These are phyloP conservation scores for Lithophane leautieri DNA, from an alignment of 2,888 invertebrate species.

Conservation along the genomic window DNA sequence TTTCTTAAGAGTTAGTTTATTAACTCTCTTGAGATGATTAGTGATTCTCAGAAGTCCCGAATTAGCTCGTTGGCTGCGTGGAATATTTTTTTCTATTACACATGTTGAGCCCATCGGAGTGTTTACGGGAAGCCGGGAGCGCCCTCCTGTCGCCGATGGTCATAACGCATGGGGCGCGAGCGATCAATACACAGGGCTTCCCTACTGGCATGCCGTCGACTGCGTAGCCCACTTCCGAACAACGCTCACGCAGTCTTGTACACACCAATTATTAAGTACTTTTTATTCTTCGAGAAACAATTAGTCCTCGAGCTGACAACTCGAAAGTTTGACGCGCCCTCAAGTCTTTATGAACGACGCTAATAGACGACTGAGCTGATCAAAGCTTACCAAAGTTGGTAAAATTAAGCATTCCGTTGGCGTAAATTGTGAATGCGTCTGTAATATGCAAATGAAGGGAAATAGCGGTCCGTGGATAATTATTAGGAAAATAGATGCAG, in stretches of 20 bases:
- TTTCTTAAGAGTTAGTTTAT: slow-evolving; percentile 12
- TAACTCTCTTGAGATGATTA: slow-evolving; percentile 27
- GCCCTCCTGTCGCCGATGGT: slow-evolving; percentile 88
- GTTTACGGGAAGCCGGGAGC: slow-evolving; percentile 83
- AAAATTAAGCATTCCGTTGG: slow-evolving; percentile 54
- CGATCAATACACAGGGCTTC: slow-evolving; percentile 89
- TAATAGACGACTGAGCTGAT: slow-evolving; percentile 59
- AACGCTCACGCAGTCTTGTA: slow-evolving; percentile 76
- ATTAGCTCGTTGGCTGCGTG: slow-evolving; percentile 52
- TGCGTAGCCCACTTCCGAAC: slow-evolving; percentile 76
- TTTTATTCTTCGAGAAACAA: slow-evolving; percentile 70
- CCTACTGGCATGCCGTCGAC: slow-evolving; percentile 75
- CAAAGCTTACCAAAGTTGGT: slow-evolving; percentile 56
- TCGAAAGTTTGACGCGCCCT: slow-evolving; percentile 55
- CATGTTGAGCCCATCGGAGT: slow-evolving; percentile 77
- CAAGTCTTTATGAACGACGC: slow-evolving; percentile 47
- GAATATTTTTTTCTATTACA: slow-evolving; percentile 72
- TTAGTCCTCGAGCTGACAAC: slow-evolving; percentile 59
- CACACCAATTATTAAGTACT: slow-evolving; percentile 67
- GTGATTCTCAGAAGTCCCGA: slow-evolving; percentile 27
- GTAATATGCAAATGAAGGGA: slow-evolving; percentile 57
- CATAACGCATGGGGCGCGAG: slow-evolving; percentile 85
- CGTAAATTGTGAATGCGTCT: slow-evolving; percentile 49
- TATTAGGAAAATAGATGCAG: slow-evolving; percentile 43
- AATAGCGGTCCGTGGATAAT: slow-evolving; percentile 42